Conservation (phyloP, 30 jellyfish, hydroid and myxozoan genomes). For the Phacellophora camtschatica region DNA sequence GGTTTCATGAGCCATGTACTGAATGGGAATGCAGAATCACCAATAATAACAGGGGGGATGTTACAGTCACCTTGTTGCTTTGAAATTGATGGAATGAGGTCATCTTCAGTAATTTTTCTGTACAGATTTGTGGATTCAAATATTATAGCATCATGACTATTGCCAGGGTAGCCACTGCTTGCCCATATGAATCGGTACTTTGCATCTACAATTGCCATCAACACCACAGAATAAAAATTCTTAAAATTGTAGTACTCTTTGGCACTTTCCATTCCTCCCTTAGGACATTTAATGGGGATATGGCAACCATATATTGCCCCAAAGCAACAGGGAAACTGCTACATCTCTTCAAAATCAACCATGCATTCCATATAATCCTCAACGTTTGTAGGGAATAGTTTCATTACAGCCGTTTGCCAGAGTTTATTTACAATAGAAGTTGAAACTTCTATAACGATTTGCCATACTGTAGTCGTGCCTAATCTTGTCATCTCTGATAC, state of each 20-base stretch:
- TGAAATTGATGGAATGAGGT: background rate
- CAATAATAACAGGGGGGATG: slow-evolving; percentile 11
- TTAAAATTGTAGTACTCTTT: slow-evolving; percentile 42
- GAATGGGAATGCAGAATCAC: slow-evolving; percentile 37
- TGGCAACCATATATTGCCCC: slow-evolving; percentile 48
- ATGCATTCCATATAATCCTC: background rate
- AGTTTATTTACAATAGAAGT: background rate
- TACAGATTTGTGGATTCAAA: slow-evolving; percentile 29
- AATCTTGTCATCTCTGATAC: slow-evolving; percentile 16
- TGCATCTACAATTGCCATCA: slow-evolving; percentile 60
- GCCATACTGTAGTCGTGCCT: slow-evolving; percentile 18
- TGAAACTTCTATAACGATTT: slow-evolving; percentile 20
- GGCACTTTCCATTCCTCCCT: slow-evolving; percentile 37
- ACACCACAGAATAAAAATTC: slow-evolving; percentile 29
- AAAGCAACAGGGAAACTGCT: slow-evolving; percentile 41
- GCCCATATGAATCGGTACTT: slow-evolving; percentile 35
- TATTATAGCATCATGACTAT: slow-evolving; percentile 40
- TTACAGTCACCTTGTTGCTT: background rate
- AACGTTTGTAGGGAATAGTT: slow-evolving; percentile 2
- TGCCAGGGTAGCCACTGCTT: slow-evolving; percentile 57
- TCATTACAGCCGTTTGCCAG: slow-evolving; percentile 33
- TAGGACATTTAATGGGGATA: slow-evolving; percentile 26
- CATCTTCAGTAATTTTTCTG: background rate
- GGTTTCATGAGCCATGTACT: slow-evolving; percentile 37
- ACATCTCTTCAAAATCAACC: slow-evolving; percentile 7